Evolutionary conservation across 2,797 vertebrate species (phyloP).

Genomic region (Sebastes steindachneri): DNA sequence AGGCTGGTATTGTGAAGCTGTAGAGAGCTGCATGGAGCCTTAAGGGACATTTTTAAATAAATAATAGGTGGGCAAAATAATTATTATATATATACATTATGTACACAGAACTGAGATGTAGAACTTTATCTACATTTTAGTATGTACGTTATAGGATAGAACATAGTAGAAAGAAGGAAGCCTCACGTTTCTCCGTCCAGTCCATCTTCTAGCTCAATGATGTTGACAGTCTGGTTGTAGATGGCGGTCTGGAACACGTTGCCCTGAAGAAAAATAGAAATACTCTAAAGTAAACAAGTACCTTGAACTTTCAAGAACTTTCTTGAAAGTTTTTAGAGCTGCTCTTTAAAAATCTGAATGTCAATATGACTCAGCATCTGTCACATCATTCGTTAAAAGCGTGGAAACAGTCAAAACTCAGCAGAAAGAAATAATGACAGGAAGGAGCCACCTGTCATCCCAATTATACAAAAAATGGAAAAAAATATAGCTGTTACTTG

Average conservation of each 20-base stretch:
- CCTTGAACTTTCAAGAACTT: background rate
- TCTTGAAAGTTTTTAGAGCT: background rate
- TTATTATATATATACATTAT: background rate
- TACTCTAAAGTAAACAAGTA: background rate
- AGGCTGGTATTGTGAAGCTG: constrained; percentile 16
- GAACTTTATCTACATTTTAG: background rate
- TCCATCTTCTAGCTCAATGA: constrained; percentile 82
- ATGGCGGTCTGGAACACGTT: constrained; percentile 80
- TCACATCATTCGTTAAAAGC: background rate
- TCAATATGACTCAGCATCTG: background rate
- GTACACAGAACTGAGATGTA: background rate
- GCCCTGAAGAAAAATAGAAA: constrained; percentile 60
- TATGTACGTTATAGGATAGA: background rate
- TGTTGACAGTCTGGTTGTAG: constrained; percentile 86
- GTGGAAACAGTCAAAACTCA: background rate
- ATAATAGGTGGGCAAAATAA: background rate
- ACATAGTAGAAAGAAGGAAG: background rate
- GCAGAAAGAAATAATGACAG: constrained; percentile 5
- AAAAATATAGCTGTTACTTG: background rate
- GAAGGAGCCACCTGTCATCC: background rate
- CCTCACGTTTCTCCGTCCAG: constrained; percentile 86
- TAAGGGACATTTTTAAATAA: background rate
- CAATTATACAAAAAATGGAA: background rate
- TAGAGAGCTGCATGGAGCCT: background rate
- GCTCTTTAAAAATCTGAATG: background rate